These are phyloP conservation scores for Marisa cornuarietis DNA, from an alignment of 1,140 invertebrate genomes.

Conservation along the genomic window DNA sequence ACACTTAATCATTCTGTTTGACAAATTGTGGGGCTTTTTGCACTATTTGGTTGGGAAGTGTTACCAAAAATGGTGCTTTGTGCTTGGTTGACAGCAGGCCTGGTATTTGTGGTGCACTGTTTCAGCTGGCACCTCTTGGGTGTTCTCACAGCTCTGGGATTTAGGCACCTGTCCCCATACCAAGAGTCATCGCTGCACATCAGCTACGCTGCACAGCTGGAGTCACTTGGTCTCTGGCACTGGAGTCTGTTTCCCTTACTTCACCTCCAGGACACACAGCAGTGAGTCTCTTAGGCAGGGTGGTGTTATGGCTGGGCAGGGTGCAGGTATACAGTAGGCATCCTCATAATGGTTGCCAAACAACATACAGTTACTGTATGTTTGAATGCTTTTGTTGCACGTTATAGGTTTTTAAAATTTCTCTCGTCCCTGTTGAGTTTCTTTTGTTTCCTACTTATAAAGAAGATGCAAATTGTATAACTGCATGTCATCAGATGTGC, in stretches of 20 bases:
- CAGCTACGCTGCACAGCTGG: constrained; percentile 85
- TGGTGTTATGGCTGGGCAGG: background rate
- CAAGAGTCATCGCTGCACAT: constrained; percentile 73
- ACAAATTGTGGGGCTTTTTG: background rate
- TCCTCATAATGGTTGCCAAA: too few species aligned
- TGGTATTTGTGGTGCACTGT: constrained; percentile 20
- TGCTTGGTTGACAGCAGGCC: background rate
- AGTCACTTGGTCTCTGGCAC: constrained; percentile 84
- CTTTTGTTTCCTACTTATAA: too few species aligned
- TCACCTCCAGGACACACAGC: constrained; percentile 76
- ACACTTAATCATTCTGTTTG: too few species aligned
- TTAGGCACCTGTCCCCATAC: constrained; percentile 75
- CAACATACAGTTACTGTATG: too few species aligned
- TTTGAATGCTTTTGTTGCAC: too few species aligned
- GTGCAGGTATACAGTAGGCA: too few species aligned
- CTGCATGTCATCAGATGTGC: too few species aligned
- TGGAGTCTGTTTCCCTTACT: constrained; percentile 88
- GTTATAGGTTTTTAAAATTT: too few species aligned
- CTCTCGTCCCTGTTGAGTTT: too few species aligned
- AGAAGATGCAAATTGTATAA: too few species aligned
- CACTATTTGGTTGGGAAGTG: background rate
- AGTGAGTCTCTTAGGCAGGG: constrained; percentile 57
- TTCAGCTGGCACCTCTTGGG: constrained; percentile 74
- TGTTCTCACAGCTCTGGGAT: constrained; percentile 76
- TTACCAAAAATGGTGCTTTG: background rate